Base-by-base conservation (phyloP, 2,888 invertebrate species). In the Ctena decussata region DNA sequence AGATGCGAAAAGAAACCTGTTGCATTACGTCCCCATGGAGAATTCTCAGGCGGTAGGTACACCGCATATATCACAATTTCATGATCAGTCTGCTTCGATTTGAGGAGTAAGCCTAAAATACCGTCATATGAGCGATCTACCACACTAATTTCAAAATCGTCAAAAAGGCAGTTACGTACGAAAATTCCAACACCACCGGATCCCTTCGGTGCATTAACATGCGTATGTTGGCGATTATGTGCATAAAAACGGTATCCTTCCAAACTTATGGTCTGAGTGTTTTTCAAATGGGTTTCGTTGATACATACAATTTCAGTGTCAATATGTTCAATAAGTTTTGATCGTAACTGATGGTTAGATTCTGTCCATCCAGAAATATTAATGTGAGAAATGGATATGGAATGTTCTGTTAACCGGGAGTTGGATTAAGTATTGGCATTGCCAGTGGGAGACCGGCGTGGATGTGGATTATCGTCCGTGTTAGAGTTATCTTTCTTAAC, bases 1-100 rank as follows among this genome's bases (percentile, higher is more conserved):
- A 79, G 21, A 41, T 79, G 72, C 18, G 79, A 32, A 46, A 72
- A 79, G 65, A 72, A 79, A 18, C 0, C 11, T 11, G 21, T 35
- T 12, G 79, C 72, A 60, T 79, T 30, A 27, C 72, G 37, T 15
- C 79, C 79, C 24, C 79, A 15, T 0, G 39, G 15, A 3, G 79
- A 79, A 30, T 41, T 37, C 72, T 79, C 79, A 21, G 79, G 79
- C 6, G 79, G 60, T 57, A 79, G 60, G 30, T 72, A 79, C 18
- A 53, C 37, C 3, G 60, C 27, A n/a, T 21, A 79, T 32, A 78
- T n/a, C 12, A 73, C 6, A 30, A 79, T 35, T 0, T 60, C 30
- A 15, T 27, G 18, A 32, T 39, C 72, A 41, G 72, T 60, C n/a
- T 15, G 21, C 11, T 41, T 57, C 30, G 35, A 32, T 0, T 2